Evolutionary conservation across 2,113 vertebrate genomes (phyloP).

Genomic region (Microtus montanus): DNA sequence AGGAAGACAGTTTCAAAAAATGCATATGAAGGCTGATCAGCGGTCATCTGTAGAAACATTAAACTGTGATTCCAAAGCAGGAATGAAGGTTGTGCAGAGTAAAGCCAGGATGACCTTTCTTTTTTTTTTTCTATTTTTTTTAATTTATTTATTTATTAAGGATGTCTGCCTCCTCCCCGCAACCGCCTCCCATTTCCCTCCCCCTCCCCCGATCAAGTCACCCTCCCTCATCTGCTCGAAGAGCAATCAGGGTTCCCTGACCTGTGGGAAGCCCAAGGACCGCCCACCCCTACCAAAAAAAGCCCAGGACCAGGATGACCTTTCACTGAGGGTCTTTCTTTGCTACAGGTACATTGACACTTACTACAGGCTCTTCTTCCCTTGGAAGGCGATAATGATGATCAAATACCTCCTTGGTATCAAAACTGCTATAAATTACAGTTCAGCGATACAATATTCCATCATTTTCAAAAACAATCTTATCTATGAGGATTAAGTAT

Average conservation of each 20-base stretch:
- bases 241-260: no score
- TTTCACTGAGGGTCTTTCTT: conserved; percentile 48
- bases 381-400: conserved; percentile 42
- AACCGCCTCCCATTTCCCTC: no score
- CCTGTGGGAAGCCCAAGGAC: no score
- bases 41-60: conserved; percentile 33
- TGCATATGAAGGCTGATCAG: not conserved
- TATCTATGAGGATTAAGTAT: not conserved
- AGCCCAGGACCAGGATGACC: conserved; percentile 6
- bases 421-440: conserved; percentile 61
- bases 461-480: conserved; percentile 50
- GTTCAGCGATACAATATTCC: not conserved
- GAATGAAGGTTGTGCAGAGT: not conserved
- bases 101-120: conserved; percentile 39
- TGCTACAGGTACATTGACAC: conserved; percentile 22
- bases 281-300: no score
- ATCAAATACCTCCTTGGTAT: conserved; percentile 62
- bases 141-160: no score
- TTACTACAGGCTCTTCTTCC: conserved; percentile 30
- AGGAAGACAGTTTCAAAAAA: not conserved
- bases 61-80: conserved; percentile 21
- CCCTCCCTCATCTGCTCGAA: no score
- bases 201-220: no score
- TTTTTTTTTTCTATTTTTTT: no score
- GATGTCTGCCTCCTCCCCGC: no score